These are phyloP conservation scores for Apantesis nais DNA, from an alignment of 2,888 invertebrate genomes.

Conservation along the genomic window DNA sequence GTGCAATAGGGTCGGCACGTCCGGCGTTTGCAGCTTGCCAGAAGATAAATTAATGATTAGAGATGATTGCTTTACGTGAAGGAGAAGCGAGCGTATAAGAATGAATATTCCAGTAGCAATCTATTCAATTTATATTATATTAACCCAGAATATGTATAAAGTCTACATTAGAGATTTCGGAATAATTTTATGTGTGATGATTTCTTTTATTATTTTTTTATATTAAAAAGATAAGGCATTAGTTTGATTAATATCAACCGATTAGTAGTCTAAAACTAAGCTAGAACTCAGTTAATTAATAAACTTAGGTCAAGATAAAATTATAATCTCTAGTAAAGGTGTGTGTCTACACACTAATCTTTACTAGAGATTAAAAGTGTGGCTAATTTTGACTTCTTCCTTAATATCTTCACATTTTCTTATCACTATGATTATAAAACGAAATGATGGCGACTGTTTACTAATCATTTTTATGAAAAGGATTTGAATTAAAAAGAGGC, in stretches of 20 bases:
- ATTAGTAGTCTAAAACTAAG: background rate
- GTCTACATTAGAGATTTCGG: no score
- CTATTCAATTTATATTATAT: background rate
- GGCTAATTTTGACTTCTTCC: no score
- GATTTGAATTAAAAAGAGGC: no score
- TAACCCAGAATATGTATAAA: conserved; percentile 13
- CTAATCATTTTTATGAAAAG: no score
- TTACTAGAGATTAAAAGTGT: no score
- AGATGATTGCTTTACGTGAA: conserved; percentile 46
- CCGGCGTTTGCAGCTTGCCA: conserved; percentile 51
- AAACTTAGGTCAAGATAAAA: no score
- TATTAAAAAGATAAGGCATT: background rate
- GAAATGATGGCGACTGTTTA: no score
- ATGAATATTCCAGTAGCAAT: conserved; percentile 1
- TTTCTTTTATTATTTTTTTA: background rate
- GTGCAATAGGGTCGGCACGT: conserved; percentile 68
- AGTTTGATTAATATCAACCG: background rate
- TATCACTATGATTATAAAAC: no score
- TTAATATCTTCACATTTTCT: no score
- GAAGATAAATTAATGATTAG: conserved; percentile 50
- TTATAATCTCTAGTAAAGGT: no score
- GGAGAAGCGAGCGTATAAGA: conserved; percentile 12
- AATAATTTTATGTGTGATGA: no score
- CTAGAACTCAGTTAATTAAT: background rate
- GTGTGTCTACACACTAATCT: no score